Evolutionary conservation across 2,113 vertebrate species (phyloP).

Genomic region (Cavia aperea): DNA sequence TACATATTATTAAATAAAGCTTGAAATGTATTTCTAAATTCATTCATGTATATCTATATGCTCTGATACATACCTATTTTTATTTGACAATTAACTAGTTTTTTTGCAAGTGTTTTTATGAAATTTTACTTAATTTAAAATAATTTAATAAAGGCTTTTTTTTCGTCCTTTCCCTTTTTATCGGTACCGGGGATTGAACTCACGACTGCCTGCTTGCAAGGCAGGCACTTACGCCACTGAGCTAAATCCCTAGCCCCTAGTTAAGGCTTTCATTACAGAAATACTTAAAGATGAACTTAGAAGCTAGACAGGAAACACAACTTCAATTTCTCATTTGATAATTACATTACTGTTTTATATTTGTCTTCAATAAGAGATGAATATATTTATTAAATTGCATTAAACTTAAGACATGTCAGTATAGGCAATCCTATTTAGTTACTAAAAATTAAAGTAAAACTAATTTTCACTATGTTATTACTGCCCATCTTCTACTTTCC

Average conservation of each 20-base stretch:
- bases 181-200: no score
- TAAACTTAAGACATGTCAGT: background rate
- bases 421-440: background rate
- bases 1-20: background rate
- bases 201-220: no score
- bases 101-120: background rate
- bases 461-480: background rate
- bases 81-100: background rate
- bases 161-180: no score
- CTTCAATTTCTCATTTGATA: background rate
- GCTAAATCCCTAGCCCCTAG: no score
- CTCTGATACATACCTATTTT: background rate
- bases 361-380: background rate
- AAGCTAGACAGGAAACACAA: background rate
- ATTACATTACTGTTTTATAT: background rate
- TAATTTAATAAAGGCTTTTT: background rate
- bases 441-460: background rate
- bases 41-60: background rate
- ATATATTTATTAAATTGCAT: background rate
- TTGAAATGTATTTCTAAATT: conserved; percentile 16
- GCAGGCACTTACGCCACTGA: no score
- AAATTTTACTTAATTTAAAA: background rate
- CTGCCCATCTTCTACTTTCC: background rate
- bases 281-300: background rate
- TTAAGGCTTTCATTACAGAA: background rate